Base-by-base conservation (phyloP, 1,140 invertebrate species). In the Drosophila tropicalis region DNA sequence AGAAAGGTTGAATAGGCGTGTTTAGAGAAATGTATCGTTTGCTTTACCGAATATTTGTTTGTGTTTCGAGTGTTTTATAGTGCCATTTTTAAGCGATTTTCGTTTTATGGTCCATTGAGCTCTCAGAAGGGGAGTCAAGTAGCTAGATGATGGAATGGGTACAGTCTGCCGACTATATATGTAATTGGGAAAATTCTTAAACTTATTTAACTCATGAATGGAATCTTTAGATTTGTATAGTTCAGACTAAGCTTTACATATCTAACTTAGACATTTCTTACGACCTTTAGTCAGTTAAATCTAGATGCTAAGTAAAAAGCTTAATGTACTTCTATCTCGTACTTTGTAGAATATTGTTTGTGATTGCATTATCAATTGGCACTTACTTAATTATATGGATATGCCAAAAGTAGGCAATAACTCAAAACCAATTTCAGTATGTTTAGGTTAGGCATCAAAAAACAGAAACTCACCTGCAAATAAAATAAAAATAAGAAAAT, bases 381-480 rank as follows among this genome's bases (percentile, higher is more conserved):
- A 51, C 44, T 51, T 51, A 51, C 44, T 12, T 51, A 47, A 17
- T 17, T 47, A 17, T 17, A 47, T 47, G 19, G n/a, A 9, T 9
- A 17, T 9, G 15, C 55, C 32, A 15, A 57, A 57, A 34, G 29
- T 17, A 34, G n/a, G 15, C 54, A 25, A 56, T 25, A 56, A 56
- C 25, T 56, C 54, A 32, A 13, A 56, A 56, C 13, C 54, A 57
- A 32, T 57, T 57, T 57, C 9, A 19, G 6, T 25, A 17, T 57
- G 55, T 57, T 57, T 15, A 7, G 13, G 12, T 29, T 29, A 29
- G 54, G 54, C 54, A 56, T 32, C 13, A 41, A 22, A 57, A 63
- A 41, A 19, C 41, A 44, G 22, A 13, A 60, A 79, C 83, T 83
- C 62, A 86, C 83, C 83, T 87, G 83, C 41, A 83, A 85, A 56